Evolutionary conservation across 2,113 vertebrate genomes (phyloP).

Genomic region (Laticauda colubrina): DNA sequence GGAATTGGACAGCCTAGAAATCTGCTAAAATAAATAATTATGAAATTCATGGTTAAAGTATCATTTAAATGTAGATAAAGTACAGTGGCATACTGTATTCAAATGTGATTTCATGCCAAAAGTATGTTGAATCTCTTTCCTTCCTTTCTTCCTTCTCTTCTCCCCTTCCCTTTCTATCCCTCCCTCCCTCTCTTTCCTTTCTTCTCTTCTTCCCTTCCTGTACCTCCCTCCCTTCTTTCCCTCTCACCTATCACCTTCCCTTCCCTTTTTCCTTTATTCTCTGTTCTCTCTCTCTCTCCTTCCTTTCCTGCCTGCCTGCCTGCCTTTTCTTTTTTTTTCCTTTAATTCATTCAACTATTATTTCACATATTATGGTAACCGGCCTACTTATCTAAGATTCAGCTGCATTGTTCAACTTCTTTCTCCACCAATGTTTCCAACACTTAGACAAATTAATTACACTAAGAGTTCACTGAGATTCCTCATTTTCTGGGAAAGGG

Average conservation of each 20-base stretch:
- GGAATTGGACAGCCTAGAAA: neutral
- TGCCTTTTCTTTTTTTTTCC: neutral
- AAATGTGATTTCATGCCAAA: neutral
- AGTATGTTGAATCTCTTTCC: neutral
- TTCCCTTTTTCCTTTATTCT: no score
- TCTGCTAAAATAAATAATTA: neutral
- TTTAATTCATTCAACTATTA: neutral
- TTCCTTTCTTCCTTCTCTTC: neutral
- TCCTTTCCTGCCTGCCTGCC: accelerated
- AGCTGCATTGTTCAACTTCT: neutral
- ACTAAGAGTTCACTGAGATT: neutral
- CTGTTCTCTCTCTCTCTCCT: accelerated
- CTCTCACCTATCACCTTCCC: no score
- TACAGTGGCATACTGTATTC: neutral
- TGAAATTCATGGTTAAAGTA: neutral
- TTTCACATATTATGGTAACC: neutral
- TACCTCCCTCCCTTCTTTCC: neutral
- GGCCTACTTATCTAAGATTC: no score
- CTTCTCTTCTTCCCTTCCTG: accelerated
- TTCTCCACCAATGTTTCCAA: neutral
- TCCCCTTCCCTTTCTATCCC: no score
- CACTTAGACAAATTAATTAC: neutral
- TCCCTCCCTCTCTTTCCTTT: no score
- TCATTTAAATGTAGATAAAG: neutral
- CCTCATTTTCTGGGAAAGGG: neutral